Evolutionary conservation across 2,113 vertebrate species (phyloP), one percentile per base, ranked within the genome.

Genomic region (Ageneiosus marmoratus): DNA sequence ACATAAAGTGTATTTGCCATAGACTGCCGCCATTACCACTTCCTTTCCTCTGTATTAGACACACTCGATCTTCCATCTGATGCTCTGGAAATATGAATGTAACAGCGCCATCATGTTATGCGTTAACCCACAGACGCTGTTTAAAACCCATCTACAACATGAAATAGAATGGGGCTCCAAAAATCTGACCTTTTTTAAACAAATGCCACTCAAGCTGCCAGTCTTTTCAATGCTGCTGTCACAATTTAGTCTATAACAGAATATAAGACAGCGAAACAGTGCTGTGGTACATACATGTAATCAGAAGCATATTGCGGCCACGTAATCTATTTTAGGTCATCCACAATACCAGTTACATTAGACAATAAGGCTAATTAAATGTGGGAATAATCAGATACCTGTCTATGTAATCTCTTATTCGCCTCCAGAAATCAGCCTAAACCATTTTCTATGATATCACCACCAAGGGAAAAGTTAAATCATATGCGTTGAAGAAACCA

Each of bases 281-380:
- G 50, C 10, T 4, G 29, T 75, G 81, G 88, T 65, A 87, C 87
- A 78, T 75, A 89, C 85, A 85, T 84, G 88, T 92, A 92, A 94
- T 93, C 93, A 91, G 84, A 92, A 81, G 86, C 90, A 91, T 94
- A 93, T 93, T 93, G 92, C 90, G 92, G 91, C 87, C 92, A 88
- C 85, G 74, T 87, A 91, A 94, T 94, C 92, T 92, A 81, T 90
- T 91, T 91, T 88, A 88, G 92, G 92, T 90, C 92, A 92, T 92
- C 88, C 88, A 79, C 89, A 90, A 91, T 92, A 91, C 89, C 91
- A 92, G 89, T 91, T 92, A 91, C 89, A 93, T 90, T 92, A 88
- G 88, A 91, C 89, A 89, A 91, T 92, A 90, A 87, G 86, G 91
- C 90, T 92, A 91, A 94, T 95, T 95, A 93, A 94, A 94, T 91